These are phyloP conservation scores for Premnoplex brunnescens DNA, from an alignment of 2,797 vertebrate genomes.

Conservation along the genomic window DNA sequence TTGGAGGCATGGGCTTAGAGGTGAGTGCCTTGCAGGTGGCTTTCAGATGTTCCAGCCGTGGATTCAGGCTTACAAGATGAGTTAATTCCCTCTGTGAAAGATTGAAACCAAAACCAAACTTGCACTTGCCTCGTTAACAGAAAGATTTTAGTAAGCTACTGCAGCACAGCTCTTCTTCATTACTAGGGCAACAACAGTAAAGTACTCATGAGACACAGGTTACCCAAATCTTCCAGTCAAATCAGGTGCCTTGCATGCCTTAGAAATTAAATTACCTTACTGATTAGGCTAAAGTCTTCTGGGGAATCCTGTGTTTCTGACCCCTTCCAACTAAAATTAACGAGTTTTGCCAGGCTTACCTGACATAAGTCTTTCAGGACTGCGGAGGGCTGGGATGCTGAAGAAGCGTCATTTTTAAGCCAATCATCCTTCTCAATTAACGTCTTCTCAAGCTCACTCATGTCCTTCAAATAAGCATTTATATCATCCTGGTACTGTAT, in stretches of 20 bases:
- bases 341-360: conserved; percentile 72
- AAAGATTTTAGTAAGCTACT: neutral
- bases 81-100: conserved; percentile 75
- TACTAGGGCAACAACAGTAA: neutral
- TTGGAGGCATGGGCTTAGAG: conserved; percentile 60
- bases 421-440: conserved; percentile 82
- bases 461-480: conserved; percentile 76
- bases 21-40: conserved; percentile 70
- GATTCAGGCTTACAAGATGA: conserved; percentile 72
- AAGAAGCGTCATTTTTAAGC: conserved; percentile 58
- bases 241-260: neutral
- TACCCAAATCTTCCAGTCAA: neutral
- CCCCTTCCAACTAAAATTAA: neutral
- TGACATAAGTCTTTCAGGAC: conserved; percentile 78
- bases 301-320: neutral
- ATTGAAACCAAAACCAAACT: neutral
- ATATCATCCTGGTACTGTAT: conserved; percentile 81
- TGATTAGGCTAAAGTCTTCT: neutral
- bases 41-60: conserved; percentile 76
- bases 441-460: conserved; percentile 77
- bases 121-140: neutral
- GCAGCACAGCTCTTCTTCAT: neutral
- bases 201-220: neutral
- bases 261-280: neutral
- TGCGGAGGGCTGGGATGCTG: conserved; percentile 53